Evolutionary conservation across 2,888 invertebrate species (phyloP), one percentile per base, ranked within the genome.

Genomic region (Amphimallon solstitiale): DNA sequence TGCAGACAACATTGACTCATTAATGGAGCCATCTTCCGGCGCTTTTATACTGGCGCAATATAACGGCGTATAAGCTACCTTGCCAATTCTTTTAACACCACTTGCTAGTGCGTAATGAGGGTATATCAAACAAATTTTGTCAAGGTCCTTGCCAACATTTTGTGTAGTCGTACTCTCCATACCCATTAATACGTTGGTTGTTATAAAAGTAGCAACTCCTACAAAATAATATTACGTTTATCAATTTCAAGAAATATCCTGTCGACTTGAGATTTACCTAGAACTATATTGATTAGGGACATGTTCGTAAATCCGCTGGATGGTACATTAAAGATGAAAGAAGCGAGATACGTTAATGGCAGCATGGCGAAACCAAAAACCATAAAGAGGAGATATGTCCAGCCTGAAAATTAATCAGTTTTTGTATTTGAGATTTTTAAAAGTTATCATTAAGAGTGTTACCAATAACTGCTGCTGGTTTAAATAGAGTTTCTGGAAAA

Each of bases 241-340:
- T 38, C 9, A 63, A 19, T 52, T 43, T n/a, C n/a, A n/a, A n/a
- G n/a, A n/a, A n/a, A n/a, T n/a, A n/a, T n/a, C n/a, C n/a, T n/a
- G n/a, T n/a, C n/a, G n/a, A n/a, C n/a, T n/a, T n/a, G n/a, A n/a
- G n/a, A n/a, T n/a, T 82, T 83, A 91, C 93, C 94, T 66, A 90
- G 85, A 64, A 94, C 84, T 9, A 91, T 86, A 74, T 92, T 92
- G 35, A 91, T 81, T 74, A 93, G 87, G 35, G 89, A 89, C 74
- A 91, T 84, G 71, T 89, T 85, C 0, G 91, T 90, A 78, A 90
- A 93, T 7, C 93, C 94, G 0, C 90, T 86, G 0, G 94, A 88
- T 0, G 94, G 91, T 4, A 90, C 87, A 4, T 84, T 84, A 78
- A 93, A 93, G n/a, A 87, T 67, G 74, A 88, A 87, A 0, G 93